Conservation (phyloP, 2,888 invertebrate species). For the Lasioglossum malachurum region DNA sequence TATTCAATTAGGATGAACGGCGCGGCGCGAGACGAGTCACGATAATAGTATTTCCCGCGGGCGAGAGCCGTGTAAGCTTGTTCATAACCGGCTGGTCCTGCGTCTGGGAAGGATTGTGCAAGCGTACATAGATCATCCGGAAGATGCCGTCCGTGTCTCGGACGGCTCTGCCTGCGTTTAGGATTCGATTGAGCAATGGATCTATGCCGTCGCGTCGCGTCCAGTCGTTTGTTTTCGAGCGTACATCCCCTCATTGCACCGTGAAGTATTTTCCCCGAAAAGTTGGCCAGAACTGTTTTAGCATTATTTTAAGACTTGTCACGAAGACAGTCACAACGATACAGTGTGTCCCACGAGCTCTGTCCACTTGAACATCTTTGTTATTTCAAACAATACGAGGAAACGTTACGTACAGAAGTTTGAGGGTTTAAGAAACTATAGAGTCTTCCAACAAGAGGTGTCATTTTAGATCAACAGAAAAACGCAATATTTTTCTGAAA, state of each 20-base stretch:
- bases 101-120: slow-evolving; percentile 49
- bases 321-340: too few species aligned
- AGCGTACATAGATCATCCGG: slow-evolving; percentile 46
- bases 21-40: slow-evolving; percentile 1
- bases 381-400: too few species aligned
- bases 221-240: background rate
- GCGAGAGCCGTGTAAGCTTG: background rate
- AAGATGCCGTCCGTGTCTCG: slow-evolving; percentile 29
- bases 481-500: too few species aligned
- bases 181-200: slow-evolving; percentile 27
- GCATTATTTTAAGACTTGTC: too few species aligned
- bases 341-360: too few species aligned
- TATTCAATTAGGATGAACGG: background rate
- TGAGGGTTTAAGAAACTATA: too few species aligned
- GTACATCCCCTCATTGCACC: background rate
- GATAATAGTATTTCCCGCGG: slow-evolving; percentile 36
- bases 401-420: too few species aligned
- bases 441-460: too few species aligned
- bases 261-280: too few species aligned
- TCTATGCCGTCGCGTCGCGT: background rate
- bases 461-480: too few species aligned
- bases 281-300: too few species aligned
- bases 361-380: too few species aligned
- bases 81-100: slow-evolving; percentile 5
- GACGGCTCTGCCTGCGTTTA: slow-evolving; percentile 10